Evolutionary conservation across 2,888 invertebrate species (phyloP).

Genomic region (Aphodius sticticus): DNA sequence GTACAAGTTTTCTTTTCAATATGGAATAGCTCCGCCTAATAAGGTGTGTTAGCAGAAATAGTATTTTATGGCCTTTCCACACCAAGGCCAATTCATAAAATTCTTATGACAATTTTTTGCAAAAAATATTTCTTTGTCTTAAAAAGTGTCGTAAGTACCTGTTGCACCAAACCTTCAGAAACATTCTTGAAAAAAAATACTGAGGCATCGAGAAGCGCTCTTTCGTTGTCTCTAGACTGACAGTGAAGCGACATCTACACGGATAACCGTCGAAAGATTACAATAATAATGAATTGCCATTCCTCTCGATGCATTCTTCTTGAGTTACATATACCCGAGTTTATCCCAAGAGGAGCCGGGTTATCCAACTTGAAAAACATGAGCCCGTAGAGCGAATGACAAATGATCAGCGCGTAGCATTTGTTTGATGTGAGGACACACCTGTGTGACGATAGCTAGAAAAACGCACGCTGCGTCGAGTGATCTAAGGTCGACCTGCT

Average conservation of each 20-base stretch:
- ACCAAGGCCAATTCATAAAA: neutral
- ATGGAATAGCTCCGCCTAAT: neutral
- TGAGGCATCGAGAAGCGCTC: neutral
- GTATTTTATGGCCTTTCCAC: neutral
- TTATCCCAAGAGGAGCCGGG: too few species aligned
- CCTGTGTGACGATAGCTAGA: too few species aligned
- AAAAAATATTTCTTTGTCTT: neutral
- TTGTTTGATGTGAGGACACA: too few species aligned
- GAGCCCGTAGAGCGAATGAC: too few species aligned
- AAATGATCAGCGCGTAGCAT: too few species aligned
- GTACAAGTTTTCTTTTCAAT: neutral
- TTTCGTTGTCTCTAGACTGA: slow-evolving; percentile 6
- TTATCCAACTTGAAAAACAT: too few species aligned
- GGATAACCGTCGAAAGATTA: neutral
- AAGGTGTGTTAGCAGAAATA: neutral
- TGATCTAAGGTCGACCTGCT: too few species aligned
- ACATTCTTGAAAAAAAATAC: neutral
- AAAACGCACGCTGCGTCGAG: too few species aligned
- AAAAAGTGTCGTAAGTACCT: too few species aligned
- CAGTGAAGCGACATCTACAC: neutral
- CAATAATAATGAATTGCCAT: too few species aligned
- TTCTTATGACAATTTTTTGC: neutral
- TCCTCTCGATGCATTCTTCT: too few species aligned
- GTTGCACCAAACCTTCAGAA: neutral
- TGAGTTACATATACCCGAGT: too few species aligned